Conservation (phyloP, 1,140 invertebrate genomes). For the Diabrotica virgifera region DNA sequence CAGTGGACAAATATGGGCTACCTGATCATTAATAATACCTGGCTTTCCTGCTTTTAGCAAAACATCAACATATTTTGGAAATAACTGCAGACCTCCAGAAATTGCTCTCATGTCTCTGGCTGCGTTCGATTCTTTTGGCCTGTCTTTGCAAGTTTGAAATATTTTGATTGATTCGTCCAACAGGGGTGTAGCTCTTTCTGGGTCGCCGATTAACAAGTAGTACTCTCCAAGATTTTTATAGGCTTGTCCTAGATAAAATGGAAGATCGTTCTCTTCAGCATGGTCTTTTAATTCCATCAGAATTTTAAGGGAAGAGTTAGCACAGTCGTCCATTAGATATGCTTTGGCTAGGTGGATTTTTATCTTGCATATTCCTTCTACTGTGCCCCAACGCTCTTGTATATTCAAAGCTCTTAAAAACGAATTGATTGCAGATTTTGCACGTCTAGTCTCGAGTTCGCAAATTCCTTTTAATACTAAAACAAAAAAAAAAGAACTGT, state of each 20-base stretch:
- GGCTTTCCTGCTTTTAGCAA: constrained; percentile 23
- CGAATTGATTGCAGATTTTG: constrained; percentile 50
- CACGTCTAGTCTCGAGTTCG: constrained; percentile 49
- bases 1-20: too few relatives aligned
- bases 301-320: constrained; percentile 30
- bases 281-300: constrained; percentile 34
- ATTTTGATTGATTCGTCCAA: constrained; percentile 38
- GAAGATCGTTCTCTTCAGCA: constrained; percentile 35
- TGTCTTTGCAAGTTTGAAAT: constrained; percentile 34
- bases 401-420: constrained; percentile 51
- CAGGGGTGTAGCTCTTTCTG: constrained; percentile 38
- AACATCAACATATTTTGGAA: constrained; percentile 28
- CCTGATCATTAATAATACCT: too few relatives aligned
- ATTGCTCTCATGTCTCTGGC: constrained; percentile 42
- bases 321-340: constrained; percentile 36
- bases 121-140: constrained; percentile 22
- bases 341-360: constrained; percentile 50
- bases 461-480: constrained; percentile 51
- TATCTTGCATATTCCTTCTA: constrained; percentile 50
- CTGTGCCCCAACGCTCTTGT: constrained; percentile 44
- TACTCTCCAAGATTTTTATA: constrained; percentile 43
- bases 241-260: constrained; percentile 39
- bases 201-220: constrained; percentile 36
- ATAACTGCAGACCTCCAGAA: constrained; percentile 37
- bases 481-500: background rate